Evolutionary conservation across 1,140 invertebrate genomes (phyloP).

Genomic region (Anthonomus grandis): DNA sequence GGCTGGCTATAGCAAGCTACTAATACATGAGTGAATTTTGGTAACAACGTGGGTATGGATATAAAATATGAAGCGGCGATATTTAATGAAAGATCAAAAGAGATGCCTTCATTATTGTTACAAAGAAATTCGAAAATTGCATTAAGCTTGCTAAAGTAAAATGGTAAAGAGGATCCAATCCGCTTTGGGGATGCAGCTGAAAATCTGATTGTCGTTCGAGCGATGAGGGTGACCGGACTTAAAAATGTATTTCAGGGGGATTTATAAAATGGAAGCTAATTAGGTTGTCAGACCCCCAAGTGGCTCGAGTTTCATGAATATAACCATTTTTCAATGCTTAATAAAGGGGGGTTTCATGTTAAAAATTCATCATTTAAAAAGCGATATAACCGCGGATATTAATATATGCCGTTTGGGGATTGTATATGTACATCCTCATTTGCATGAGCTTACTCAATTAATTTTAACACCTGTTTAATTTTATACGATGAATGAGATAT

Average conservation of each 20-base stretch:
- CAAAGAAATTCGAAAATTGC: constrained; percentile 26
- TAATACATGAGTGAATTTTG: too few relatives aligned
- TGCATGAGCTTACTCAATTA: too few relatives aligned
- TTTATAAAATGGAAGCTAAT: constrained; percentile 23
- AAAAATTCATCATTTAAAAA: too few relatives aligned
- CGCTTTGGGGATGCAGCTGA: constrained; percentile 22
- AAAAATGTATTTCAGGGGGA: constrained; percentile 18
- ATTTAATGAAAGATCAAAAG: constrained; percentile 27
- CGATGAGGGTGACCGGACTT: constrained; percentile 24
- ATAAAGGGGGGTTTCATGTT: too few relatives aligned
- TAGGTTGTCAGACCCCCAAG: constrained; percentile 14
- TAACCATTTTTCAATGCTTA: constrained; percentile 3
- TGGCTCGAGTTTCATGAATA: not conserved
- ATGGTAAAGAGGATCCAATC: constrained; percentile 21
- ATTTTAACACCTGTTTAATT: too few relatives aligned
- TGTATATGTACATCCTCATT: too few relatives aligned
- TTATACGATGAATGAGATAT: too few relatives aligned
- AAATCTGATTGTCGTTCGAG: constrained; percentile 24
- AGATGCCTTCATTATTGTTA: constrained; percentile 26
- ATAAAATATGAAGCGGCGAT: constrained; percentile 20
- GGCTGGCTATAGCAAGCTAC: too few relatives aligned
- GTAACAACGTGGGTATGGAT: too few relatives aligned
- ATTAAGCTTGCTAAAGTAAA: constrained; percentile 27
- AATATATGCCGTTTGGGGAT: too few relatives aligned
- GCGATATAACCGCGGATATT: too few relatives aligned